These are phyloP conservation scores for Ferrisia virgata DNA, from an alignment of 2,888 invertebrate genomes.

Conservation along the genomic window DNA sequence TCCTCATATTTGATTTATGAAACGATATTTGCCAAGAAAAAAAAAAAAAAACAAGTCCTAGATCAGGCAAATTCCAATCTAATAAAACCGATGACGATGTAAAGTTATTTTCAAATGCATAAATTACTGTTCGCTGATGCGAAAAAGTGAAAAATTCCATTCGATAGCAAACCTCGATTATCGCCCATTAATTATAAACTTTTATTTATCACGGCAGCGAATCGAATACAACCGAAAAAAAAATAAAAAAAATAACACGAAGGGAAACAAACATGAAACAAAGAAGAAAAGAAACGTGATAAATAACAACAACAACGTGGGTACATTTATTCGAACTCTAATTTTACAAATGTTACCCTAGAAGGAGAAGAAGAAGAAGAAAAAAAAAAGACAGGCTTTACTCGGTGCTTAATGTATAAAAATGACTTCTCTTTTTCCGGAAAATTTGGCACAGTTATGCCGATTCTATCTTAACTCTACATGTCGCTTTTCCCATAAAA, in stretches of 20 bases:
- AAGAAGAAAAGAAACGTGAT: slow-evolving; percentile 28
- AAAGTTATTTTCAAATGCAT: slow-evolving; percentile 11
- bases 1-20: slow-evolving; percentile 30
- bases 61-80: not conserved
- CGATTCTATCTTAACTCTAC: slow-evolving; percentile 25
- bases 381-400: not conserved
- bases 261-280: not conserved
- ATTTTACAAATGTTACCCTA: slow-evolving; percentile 18
- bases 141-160: slow-evolving; percentile 22
- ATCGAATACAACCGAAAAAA: not conserved
- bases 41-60: not conserved
- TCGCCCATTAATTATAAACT: slow-evolving; percentile 31
- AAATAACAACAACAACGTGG: slow-evolving; percentile 25
- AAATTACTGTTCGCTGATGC: slow-evolving; percentile 10
- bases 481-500: not conserved
- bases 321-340: slow-evolving; percentile 24
- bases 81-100: slow-evolving; percentile 23
- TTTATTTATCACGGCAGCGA: not conserved
- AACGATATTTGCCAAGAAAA: slow-evolving; percentile 21
- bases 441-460: slow-evolving; percentile 31
- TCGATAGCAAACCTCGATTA: slow-evolving; percentile 7
- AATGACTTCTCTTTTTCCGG: slow-evolving; percentile 25
- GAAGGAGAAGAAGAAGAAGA: no score
- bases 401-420: slow-evolving; percentile 14
- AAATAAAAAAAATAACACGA: not conserved